These are phyloP conservation scores for Phanerotoma sp. DNA, from an alignment of 2,888 invertebrate species.

Conservation along the genomic window DNA sequence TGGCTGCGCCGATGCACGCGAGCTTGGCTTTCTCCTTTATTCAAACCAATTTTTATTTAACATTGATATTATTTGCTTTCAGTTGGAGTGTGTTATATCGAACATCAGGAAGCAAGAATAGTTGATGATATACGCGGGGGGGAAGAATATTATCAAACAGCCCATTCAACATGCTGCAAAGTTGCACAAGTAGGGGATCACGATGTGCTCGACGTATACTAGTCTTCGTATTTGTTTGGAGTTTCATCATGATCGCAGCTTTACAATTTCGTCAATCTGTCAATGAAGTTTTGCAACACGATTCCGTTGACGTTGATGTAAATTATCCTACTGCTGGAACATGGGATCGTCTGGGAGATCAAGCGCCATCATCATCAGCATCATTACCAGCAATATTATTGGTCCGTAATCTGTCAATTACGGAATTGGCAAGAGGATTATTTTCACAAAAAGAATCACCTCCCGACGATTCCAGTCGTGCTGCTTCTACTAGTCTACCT, in stretches of 20 bases:
- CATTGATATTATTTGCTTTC: slow-evolving; percentile 13
- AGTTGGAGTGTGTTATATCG: slow-evolving; percentile 7
- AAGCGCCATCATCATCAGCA: slow-evolving; percentile 4
- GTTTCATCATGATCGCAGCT: slow-evolving; percentile 57
- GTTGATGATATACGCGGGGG: not conserved
- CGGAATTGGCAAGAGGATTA: slow-evolving; percentile 34
- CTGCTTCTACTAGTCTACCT: not conserved
- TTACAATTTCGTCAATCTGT: slow-evolving; percentile 54
- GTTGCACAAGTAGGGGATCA: slow-evolving; percentile 44
- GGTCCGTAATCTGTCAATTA: slow-evolving; percentile 13
- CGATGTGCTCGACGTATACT: slow-evolving; percentile 59
- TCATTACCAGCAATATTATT: slow-evolving; percentile 27
- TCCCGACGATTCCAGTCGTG: not conserved
- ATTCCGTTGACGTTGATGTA: slow-evolving; percentile 27
- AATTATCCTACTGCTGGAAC: slow-evolving; percentile 38
- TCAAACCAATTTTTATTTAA: slow-evolving; percentile 12
- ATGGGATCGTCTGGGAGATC: slow-evolving; percentile 34
- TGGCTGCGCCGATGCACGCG: not conserved
- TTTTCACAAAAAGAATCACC: slow-evolving; percentile 40
- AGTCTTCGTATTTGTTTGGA: slow-evolving; percentile 57
- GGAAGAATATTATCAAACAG: not conserved
- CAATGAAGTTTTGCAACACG: slow-evolving; percentile 37
- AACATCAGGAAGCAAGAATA: not conserved
- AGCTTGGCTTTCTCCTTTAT: slow-evolving; percentile 10
- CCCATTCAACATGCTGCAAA: slow-evolving; percentile 40